Evolutionary conservation across 1,140 invertebrate genomes (phyloP), one percentile per base, ranked within the genome.

Genomic region (Drosophila insularis): DNA sequence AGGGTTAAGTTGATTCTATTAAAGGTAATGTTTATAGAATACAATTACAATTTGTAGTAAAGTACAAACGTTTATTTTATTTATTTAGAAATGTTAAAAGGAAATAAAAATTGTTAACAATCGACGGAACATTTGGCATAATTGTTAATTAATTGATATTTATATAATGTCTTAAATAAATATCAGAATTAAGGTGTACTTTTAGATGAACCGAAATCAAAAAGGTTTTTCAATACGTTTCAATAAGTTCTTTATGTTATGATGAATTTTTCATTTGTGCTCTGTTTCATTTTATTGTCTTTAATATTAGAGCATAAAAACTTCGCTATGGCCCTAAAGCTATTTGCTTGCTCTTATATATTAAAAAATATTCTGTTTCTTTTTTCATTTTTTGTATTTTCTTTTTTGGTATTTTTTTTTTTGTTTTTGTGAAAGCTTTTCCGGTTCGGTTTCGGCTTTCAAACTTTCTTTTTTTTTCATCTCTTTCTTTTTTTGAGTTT

Each of bases 391-490:
- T 62, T 17, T 37, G 62, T 14, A 23, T 1, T 58, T 43, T 39
- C 11, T 23, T 58, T 68, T 19, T 67, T 39, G 23, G 4, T 66
- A 13, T 32, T 2, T 59, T 37, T 39, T 21, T 17, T 63, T 64
- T 19, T 71, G 39, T 23, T 6, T 35, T n/a, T 50, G 43, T 65
- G 53, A 35, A 63, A 53, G 58, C 31, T 40, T 65, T 55, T 74
- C 72, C 59, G 63, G 74, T 74, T 74, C 74, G 40, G 76, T 35
- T 69, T 63, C 19, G 63, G 61, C 39, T 77, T 74, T 68, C 21
- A 74, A 81, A 86, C 81, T 86, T 75, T 75, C 87, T 81, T 81
- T 87, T 87, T 87, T 50, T 50, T 21, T 50, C 17, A 50, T 50
- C 43, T 50, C 11, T 50, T 50, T 50, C 13, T 11, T 32, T 35